Percentiles rank a stretch among this genome's conserved stretches.
phyloP scores from a whole-genome alignment of 2,113 vertebrate species.

The Triplophysa tibetana region DNA sequence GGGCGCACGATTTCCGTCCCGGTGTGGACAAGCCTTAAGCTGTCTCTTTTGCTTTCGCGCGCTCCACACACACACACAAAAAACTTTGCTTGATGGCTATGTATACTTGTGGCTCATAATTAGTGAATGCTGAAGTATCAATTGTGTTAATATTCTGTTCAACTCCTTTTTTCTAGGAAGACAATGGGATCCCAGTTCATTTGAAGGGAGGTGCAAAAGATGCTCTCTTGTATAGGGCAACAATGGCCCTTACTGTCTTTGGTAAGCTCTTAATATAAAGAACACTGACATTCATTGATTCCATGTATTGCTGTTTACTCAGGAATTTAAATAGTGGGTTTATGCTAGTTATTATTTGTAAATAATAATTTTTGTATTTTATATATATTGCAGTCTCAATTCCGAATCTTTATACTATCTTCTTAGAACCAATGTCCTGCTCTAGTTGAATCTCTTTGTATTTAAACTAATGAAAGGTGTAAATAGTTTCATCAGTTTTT shows the following conservation, averaged over 20 bases:
- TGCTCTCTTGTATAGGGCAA: slow-evolving; percentile 74
- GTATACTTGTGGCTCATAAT: neutral
- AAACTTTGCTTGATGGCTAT: neutral
- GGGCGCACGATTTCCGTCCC: too few species aligned
- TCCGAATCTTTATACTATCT: too few species aligned
- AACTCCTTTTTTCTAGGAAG: slow-evolving; percentile 72
- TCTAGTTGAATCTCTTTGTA: too few species aligned
- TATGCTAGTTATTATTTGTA: neutral
- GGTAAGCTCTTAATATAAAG: slow-evolving; percentile 71
- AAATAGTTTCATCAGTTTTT: too few species aligned
- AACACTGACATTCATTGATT: neutral
- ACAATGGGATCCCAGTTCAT: slow-evolving; percentile 82
- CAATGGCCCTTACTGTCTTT: slow-evolving; percentile 71
- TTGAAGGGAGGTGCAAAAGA: slow-evolving; percentile 82
- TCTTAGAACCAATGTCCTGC: too few species aligned
- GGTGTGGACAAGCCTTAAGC: neutral
- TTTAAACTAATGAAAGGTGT: neutral
- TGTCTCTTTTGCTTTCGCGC: neutral
- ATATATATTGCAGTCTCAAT: too few species aligned
- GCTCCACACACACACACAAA: neutral
- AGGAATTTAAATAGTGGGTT: neutral
- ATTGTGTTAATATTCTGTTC: neutral
- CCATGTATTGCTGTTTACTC: neutral
- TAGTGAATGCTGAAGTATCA: neutral
- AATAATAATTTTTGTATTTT: too few species aligned